These are phyloP conservation scores for Drosophila melanogaster DNA, from an alignment of 1,140 invertebrate genomes.

Conservation along the genomic window Release_6_plus_ISO1_MT NT_033777.3:13152001-13152500, in stretches of 20 bases:
- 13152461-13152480: neutral
- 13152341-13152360: neutral
- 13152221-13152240: neutral
- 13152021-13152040: constrained; percentile 65
- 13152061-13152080: constrained; percentile 64
- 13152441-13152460: neutral
- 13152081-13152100: constrained; percentile 62
- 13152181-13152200: constrained; percentile 28
- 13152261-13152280: no score
- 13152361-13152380: neutral
- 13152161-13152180: constrained; percentile 70
- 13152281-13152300: no score
- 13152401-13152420: neutral
- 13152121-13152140: constrained; percentile 24
- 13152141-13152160: constrained; percentile 13
- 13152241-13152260: no score
- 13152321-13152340: neutral
- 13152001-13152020: neutral
- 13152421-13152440: neutral
- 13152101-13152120: neutral
- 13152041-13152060: constrained; percentile 71
- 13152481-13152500: neutral
- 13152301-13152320: no score
- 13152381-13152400: neutral
- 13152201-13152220: neutral